Base-by-base conservation (phyloP, 2,113 vertebrate species). In the Tupaia chinensis region DNA sequence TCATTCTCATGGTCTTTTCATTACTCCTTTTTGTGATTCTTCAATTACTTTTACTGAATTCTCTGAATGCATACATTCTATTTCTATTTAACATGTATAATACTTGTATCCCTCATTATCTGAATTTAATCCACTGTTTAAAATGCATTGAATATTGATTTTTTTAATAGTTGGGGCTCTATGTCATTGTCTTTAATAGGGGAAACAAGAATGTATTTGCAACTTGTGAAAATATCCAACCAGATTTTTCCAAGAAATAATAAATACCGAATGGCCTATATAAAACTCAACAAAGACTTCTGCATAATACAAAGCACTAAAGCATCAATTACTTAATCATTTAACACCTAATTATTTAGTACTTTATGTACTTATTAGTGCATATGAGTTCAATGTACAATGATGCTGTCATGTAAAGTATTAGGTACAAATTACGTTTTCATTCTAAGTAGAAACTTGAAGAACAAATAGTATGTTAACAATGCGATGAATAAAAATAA, bases 71-170 rank as follows among this genome's bases (percentile, higher is more conserved):
- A 29, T n/a, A 9, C 4, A 60, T 76, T 81, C 22, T 60, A 5
- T 69, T 87, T 89, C 80, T 44, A 80, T 9, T 60, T 87, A 63
- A 15, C 68, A 79, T 72, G 16, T 77, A 2, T 54, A 92, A 44
- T 23, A 6, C 1, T 29, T 69, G 1, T 16, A 22, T 76, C 7
- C 5, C 27, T 79, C 58, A 58, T 74, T 63, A 74, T 77, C 27
- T 73, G 44, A 53, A 32, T 53, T 8, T 27, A 77, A 61, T 44
- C 9, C 4, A 25, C 88, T 65, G 34, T 69, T 77, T 4, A 85
- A 93, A 72, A 85, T 70, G 15, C 80, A 13, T 95, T 70, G 16
- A 95, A 32, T 83, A n/a, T 61, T 87, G n/a, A n/a, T 86, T 96
- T 97, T 76, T 72, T 70, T 32, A 54, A 87, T 32, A 84, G 14